phyloP scores from a whole-genome alignment of 1,140 invertebrate genomes.

The Pteromalus puparum region DNA sequence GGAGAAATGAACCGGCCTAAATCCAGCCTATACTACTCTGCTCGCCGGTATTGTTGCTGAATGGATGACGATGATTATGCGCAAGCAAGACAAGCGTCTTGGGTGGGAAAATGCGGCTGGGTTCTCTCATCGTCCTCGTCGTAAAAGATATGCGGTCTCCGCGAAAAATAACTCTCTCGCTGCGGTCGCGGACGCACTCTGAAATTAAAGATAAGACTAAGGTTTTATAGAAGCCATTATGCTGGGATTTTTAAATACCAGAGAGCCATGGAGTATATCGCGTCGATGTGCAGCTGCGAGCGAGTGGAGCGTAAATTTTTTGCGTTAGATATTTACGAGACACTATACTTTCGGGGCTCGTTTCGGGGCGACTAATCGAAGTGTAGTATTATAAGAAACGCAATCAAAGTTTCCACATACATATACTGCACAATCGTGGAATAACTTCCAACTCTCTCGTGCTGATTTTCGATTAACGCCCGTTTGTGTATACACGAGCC shows the following conservation, averaged over 20 bases:
- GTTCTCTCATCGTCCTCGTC: no score
- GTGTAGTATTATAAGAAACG: no score
- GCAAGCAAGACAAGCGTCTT: background rate
- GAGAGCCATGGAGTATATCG: no score
- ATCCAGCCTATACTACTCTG: background rate
- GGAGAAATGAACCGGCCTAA: conserved; percentile 33
- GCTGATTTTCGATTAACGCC: no score
- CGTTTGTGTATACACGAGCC: background rate
- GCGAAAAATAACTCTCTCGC: background rate
- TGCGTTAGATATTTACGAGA: no score
- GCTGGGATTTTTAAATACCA: background rate
- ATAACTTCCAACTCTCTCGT: no score
- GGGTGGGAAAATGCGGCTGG: conserved; percentile 5
- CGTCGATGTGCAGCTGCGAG: no score
- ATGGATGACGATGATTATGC: background rate
- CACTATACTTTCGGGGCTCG: no score
- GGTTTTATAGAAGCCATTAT: background rate
- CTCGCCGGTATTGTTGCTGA: background rate
- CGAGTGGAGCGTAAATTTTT: no score
- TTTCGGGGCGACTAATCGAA: no score
- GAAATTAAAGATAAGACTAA: background rate
- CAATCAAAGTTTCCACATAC: no score
- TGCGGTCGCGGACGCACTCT: background rate
- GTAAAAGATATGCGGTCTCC: background rate
- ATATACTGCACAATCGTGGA: no score